Evolutionary conservation across 2,113 vertebrate species (phyloP).

Genomic region (Myotis lucifugus): DNA sequence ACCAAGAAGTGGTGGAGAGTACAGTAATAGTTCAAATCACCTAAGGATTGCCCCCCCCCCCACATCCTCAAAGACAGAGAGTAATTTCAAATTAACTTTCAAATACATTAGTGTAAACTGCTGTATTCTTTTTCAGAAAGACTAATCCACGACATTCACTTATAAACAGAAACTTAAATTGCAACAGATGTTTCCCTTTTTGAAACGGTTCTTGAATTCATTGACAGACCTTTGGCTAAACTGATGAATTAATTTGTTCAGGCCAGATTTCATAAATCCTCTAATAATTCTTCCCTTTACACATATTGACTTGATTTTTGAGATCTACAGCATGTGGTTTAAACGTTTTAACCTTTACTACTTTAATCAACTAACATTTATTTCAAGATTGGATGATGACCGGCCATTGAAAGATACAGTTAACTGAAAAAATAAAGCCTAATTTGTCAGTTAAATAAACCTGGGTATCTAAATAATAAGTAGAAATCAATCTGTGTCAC

Average conservation of each 20-base stretch:
- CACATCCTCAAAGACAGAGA: conserved; percentile 70
- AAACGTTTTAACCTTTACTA: conserved; percentile 87
- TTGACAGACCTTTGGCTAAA: conserved; percentile 86
- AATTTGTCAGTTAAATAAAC: conserved; percentile 83
- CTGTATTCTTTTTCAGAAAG: conserved; percentile 73
- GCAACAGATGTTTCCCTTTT: conserved; percentile 87
- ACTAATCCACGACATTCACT: conserved; percentile 80
- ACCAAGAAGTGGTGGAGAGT: conserved; percentile 49
- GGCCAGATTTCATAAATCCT: conserved; percentile 86
- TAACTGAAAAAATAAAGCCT: conserved; percentile 81
- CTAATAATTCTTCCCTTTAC: conserved; percentile 87
- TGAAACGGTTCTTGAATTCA: conserved; percentile 85
- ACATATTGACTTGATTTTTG: conserved; percentile 89
- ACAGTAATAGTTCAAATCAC: conserved; percentile 63
- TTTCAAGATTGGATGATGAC: conserved; percentile 84
- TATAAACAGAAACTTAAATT: conserved; percentile 85
- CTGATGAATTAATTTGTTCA: conserved; percentile 88
- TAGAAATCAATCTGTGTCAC: conserved; percentile 73
- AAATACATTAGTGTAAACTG: conserved; percentile 78
- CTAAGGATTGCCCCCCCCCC: conserved; percentile 27
- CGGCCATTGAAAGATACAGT: conserved; percentile 82
- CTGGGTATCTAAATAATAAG: conserved; percentile 71
- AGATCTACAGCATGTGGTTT: conserved; percentile 86
- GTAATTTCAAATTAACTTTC: conserved; percentile 79
- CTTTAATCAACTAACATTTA: conserved; percentile 88